Evolutionary conservation across 2,888 invertebrate genomes (phyloP).

Genomic region (Harpalus rufipes): DNA sequence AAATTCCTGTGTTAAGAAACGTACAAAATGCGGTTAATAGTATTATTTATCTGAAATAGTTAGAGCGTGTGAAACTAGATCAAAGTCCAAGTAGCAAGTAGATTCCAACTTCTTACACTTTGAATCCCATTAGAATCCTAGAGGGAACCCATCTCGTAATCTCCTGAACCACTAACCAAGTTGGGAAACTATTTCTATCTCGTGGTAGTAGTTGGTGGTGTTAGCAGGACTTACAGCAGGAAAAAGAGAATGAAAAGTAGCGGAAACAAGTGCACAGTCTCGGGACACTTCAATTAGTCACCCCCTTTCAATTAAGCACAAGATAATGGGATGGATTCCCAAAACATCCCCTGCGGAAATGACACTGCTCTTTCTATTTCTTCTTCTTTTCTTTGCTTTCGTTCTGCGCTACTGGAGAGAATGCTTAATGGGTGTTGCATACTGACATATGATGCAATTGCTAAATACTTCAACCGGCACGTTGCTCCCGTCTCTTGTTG

Average conservation of each 20-base stretch:
- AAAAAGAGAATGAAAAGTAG: conserved; percentile 30
- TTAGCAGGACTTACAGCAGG: neutral
- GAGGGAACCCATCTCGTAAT: conserved; percentile 22
- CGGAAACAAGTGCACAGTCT: conserved; percentile 18
- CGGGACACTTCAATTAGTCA: conserved; percentile 43
- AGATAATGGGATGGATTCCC: conserved; percentile 17
- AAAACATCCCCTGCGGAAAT: neutral
- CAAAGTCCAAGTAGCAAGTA: conserved; percentile 26
- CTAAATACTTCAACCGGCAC: too few species aligned
- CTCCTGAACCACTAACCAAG: conserved; percentile 25
- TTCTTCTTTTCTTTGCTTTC: too few species aligned
- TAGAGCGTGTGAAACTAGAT: conserved; percentile 16
- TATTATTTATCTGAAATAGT: conserved; percentile 7
- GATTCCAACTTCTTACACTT: conserved; percentile 31
- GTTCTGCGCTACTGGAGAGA: too few species aligned
- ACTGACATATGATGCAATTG: too few species aligned
- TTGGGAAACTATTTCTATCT: conserved; percentile 1
- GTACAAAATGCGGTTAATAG: neutral
- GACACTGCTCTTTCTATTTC: neutral
- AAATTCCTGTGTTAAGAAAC: neutral
- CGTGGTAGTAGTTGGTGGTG: neutral
- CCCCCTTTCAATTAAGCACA: conserved; percentile 21
- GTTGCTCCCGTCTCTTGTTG: too few species aligned
- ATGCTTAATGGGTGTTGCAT: too few species aligned
- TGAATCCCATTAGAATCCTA: conserved; percentile 41